Evolutionary conservation across 2,888 invertebrate genomes (phyloP), one percentile per base, ranked within the genome.

Genomic region (Dinocampus coccinellae): DNA sequence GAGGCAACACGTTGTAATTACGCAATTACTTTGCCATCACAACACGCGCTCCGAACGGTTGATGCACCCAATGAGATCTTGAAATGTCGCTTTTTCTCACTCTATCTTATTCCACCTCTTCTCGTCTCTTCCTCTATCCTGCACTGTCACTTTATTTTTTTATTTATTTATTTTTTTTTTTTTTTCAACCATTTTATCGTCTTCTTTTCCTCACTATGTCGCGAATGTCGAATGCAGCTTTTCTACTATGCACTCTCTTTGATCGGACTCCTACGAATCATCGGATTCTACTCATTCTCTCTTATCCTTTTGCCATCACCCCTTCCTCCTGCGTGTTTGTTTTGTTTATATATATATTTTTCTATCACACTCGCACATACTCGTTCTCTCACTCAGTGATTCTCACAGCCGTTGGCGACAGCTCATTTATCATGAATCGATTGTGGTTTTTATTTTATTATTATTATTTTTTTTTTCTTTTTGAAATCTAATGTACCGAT

Each of bases 11-110:
- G 69, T 69, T 75, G 75, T 75, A 78, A 77, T 79, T 75, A 74
- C 73, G 75, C 77, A 79, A 79, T 78, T 78, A 79, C 76, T 77
- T 77, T 72, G 69, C 68, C 68, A 73, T 76, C 16, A 78, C 20
- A 65, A 78, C 73, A 71, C 69, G 72, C 66, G 42, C 73, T 61
- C 58, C 64, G 57, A 58, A 58, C 20, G 16, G 26, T 29, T 58
- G 47, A 47, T 47, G 47, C 47, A 47, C n/a, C 16, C 47, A 47
- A 47, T 47, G 16, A 47, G 16, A 47, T 47, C 47, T 16, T 20
- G 47, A 47, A 47, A 47, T 47, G 47, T 47, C 10, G 11, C 52
- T 42, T 13, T 47, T 22, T 24, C 55, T 36, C 22, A n/a, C n/a
- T 34, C 16, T 13, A 57, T n/a, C 65, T 20, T 47, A n/a, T 29